Evolutionary conservation across 2,797 vertebrate species (phyloP), one percentile per base, ranked within the genome.

Genomic region (Lacerta agilis): DNA sequence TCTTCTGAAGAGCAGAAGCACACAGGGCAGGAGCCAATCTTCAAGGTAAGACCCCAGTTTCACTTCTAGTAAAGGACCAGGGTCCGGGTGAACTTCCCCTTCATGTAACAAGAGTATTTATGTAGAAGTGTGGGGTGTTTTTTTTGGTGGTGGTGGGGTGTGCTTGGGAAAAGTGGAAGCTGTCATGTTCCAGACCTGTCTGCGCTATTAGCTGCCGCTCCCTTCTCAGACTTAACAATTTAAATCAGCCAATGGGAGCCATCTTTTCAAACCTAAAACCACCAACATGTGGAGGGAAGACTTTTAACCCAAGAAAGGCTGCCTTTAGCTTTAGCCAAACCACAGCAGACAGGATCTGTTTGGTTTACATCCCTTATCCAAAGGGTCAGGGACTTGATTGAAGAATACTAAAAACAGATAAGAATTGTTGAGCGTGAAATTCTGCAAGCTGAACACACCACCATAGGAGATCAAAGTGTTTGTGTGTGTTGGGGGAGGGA

Each of bases 1-100:
- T 41, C 89, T 92, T 89, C 77, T 20, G 64, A 88, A 92, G 69
- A 87, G 88, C 79, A 25, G 0, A 92, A 90, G 93, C 82, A 90
- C 76, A 0, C 1, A 33, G 79, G 20, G 0, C 1, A 33, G 79
- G 20, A 49, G 61, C 64, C 79, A 49, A 76, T 84, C 73, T 83
- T 81, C 81, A 69, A 95, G 96, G 97, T 97, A 97, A 95, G 95
- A 43, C 78, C 84, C 71, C 77, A 49, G 1, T 8, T 85, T 38
- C 81, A 83, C 78, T 33, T 6, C 69, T 1, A 0, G 23, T 1
- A 2, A 10, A 33, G 43, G 64, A 8, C 18, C 10, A 88, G 85
- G 80, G 38, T 75, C 89, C 73, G 41, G 23, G 0, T 36, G 41
- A 75, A 73, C 18, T 25, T 80, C 18, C 18, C n/a, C 36, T 73